Evolutionary conservation across 2,797 vertebrate genomes (phyloP), one percentile per base, ranked within the genome.

Genomic region (Erpetoichthys calabaricus): DNA sequence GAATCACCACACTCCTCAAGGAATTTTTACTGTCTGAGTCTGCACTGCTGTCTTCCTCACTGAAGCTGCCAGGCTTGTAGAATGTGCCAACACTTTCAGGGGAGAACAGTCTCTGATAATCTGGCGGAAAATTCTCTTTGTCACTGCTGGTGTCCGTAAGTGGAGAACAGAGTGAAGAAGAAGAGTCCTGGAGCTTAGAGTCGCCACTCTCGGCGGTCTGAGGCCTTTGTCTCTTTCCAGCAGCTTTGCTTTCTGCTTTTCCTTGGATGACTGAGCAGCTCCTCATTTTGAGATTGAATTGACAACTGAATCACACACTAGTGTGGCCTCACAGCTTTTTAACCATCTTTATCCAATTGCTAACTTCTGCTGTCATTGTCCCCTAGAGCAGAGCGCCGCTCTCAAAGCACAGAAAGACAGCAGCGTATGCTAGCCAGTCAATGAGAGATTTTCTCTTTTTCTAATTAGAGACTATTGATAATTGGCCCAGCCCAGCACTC

Each of bases 11-110:
- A 25, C 25, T 25, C 79, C 56, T 81, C 68, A 64, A 57, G n/a
- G 86, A 88, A 68, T 81, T 80, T 76, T 82, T 60, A 42, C 78
- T 86, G 10, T 82, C 86, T 45, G 84, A 84, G 63, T 87, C 81
- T 79, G 80, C 86, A 63, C 84, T 83, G 1, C 56, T 68, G 45
- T 65, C 47, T 4, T 75, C 77, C 9, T 72, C 77, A n/a, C 76
- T 73, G 60, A 73, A 75, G 52, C 75, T 69, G 65, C 85, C 64
- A 46, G 77, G 80, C 59, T 49, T 56, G 4, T 46, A 47, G 3
- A 77, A 83, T 10, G 76, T 81, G 66, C 77, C 81, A 50, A 64
- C 63, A 7, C 73, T 78, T 44, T 59, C 57, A 6, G 59, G 46
- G 56, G 80, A 84, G 41, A 79, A 84, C 60, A 66, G 55, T 44